Evolutionary conservation across 2,888 invertebrate genomes (phyloP), one percentile per base, ranked within the genome.

Genomic region (Polydrusus pterygomalis): DNA sequence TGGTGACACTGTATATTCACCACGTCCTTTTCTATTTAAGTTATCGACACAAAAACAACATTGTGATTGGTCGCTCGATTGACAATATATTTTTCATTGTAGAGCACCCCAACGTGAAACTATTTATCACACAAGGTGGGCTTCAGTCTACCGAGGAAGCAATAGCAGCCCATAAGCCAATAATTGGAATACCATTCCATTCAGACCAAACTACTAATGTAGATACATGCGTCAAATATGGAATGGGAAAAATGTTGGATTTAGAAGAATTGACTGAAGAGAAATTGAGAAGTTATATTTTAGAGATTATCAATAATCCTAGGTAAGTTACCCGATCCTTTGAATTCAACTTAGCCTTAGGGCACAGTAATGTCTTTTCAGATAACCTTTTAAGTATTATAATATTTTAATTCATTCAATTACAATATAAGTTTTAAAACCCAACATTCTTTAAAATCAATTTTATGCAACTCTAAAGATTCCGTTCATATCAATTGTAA

Each of bases 121-220:
- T 80, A 7, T 78, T 89, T 68, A 79, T 82, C 6, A 82, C 80
- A 1, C 82, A 82, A 80, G 82, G 80, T 13, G 82, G 82, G 40
- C 67, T 81, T 13, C 82, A 82, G 63, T 82, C 82, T 11, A 58
- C 79, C 2, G 81, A 82, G 65, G 82, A 82, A 72, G 74, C 75
- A 6, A 78, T 78, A 64, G 70, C 78, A 10, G 77, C 75, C n/a
- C 77, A 77, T 54, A 78, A 80, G 13, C 78, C 81, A 11, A 74
- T 79, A 18, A 77, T 72, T 47, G 77, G 80, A n/a, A 80, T 82
- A 10, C 85, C 85, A 15, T 67, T 85, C 51, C 77, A 87, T 10
- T 86, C 84, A 0, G 89, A 89, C 77, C 88, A 89, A 76, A 86
- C 84, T 80, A 84, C 81, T 17, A 88, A 89, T 78, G 86, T 85